phyloP scores from a whole-genome alignment of 1,140 invertebrate genomes.

The Augochlora pura region DNA sequence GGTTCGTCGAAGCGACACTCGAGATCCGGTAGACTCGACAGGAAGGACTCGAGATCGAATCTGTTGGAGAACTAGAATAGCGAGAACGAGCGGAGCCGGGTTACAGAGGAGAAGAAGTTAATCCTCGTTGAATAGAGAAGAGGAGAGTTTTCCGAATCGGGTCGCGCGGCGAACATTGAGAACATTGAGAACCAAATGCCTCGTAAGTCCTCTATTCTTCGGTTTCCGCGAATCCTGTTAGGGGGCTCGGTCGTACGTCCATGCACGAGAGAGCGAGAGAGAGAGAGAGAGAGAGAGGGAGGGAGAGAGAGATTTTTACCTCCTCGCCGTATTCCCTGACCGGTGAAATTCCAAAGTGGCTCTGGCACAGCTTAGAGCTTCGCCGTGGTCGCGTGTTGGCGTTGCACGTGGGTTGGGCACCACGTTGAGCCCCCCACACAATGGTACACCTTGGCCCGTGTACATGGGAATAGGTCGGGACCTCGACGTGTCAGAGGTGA shows the following conservation, averaged over 20 bases:
- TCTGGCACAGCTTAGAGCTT: conserved; percentile 48
- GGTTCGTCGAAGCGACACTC: background rate
- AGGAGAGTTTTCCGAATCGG: background rate
- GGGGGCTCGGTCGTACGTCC: no score
- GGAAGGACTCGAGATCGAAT: background rate
- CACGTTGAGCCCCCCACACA: conserved; percentile 57
- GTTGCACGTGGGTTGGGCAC: conserved; percentile 70
- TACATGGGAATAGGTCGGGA: conserved; percentile 73
- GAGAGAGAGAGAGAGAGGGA: background rate
- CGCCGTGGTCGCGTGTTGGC: conserved; percentile 69
- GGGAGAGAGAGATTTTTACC: background rate
- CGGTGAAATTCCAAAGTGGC: conserved; percentile 69
- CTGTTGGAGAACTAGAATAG: background rate
- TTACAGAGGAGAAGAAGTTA: background rate
- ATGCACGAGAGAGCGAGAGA: background rate
- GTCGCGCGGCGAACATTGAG: background rate
- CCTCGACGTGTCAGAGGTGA: conserved; percentile 77
- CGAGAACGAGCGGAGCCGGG: background rate
- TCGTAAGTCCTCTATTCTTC: conserved; percentile 3
- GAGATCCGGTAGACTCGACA: no score
- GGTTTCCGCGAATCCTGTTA: conserved; percentile 31
- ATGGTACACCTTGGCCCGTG: conserved; percentile 61
- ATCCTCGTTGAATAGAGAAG: background rate
- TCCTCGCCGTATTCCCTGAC: conserved; percentile 60
- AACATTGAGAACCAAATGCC: conserved; percentile 3